These are phyloP conservation scores for Dynastes maya DNA, from an alignment of 2,888 invertebrate species.

Conservation along the genomic window DNA sequence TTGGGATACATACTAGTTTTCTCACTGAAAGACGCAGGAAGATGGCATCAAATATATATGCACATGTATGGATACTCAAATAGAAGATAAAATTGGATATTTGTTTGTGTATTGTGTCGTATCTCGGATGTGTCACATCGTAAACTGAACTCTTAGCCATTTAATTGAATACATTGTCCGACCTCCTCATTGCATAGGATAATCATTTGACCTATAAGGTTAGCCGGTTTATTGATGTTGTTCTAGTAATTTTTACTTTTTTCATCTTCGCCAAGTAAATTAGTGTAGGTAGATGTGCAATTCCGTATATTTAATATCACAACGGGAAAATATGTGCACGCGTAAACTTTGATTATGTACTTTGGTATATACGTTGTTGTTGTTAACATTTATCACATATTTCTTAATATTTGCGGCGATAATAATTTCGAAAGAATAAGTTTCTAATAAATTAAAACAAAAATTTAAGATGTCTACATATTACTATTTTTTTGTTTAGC, in stretches of 20 bases:
- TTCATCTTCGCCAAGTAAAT: not conserved
- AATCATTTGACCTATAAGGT: slow-evolving; percentile 42
- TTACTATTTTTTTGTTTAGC: too few relatives aligned
- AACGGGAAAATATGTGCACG: too few relatives aligned
- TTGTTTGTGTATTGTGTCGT: slow-evolving; percentile 17
- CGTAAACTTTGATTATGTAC: too few relatives aligned
- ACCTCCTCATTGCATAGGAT: slow-evolving; percentile 26
- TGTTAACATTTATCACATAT: too few relatives aligned
- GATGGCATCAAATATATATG: not conserved
- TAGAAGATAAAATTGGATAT: slow-evolving; percentile 8
- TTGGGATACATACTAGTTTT: slow-evolving; percentile 14
- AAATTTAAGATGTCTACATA: too few relatives aligned
- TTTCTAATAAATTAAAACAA: not conserved
- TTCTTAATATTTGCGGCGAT: too few relatives aligned
- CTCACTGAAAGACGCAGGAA: slow-evolving; percentile 26
- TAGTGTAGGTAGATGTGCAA: slow-evolving; percentile 23
- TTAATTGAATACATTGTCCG: slow-evolving; percentile 22
- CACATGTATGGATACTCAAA: not conserved
- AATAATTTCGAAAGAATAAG: too few relatives aligned
- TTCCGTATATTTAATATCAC: not conserved
- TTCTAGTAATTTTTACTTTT: slow-evolving; percentile 32
- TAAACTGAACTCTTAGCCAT: slow-evolving; percentile 23
- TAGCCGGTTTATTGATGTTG: slow-evolving; percentile 20
- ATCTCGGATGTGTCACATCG: not conserved
- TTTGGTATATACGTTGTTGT: not conserved